phyloP scores from a whole-genome alignment of 2,113 vertebrate genomes.

The Aldabrachelys gigantea region DNA sequence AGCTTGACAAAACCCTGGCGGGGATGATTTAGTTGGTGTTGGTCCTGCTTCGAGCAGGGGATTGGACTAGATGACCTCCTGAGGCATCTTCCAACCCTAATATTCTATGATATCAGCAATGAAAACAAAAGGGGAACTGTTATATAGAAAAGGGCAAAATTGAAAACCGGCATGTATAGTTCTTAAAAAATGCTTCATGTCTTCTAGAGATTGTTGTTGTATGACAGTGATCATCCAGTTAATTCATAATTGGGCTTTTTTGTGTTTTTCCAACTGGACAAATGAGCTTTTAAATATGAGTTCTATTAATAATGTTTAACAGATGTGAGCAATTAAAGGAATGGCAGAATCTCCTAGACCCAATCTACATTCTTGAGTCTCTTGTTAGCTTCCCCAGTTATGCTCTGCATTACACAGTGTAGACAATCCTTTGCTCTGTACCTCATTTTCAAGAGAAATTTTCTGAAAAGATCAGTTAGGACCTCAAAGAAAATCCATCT shows the following conservation, averaged over 20 bases:
- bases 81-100: too few species aligned
- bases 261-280: not conserved
- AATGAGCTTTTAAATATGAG: fast-evolving
- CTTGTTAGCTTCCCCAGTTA: not conserved
- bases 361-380: not conserved
- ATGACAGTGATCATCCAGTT: not conserved
- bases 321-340: not conserved
- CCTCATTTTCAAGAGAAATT: not conserved
- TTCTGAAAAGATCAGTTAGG: not conserved
- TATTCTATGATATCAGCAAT: not conserved
- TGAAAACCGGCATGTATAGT: fast-evolving
- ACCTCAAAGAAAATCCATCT: not conserved
- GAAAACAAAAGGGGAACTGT: not conserved
- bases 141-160: not conserved
- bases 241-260: not conserved
- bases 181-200: not conserved
- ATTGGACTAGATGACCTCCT: too few species aligned
- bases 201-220: not conserved
- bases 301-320: not conserved
- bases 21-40: too few species aligned
- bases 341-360: not conserved
- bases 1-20: too few species aligned
- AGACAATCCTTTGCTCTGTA: fast-evolving
- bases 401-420: fast-evolving
- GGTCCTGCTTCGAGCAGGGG: too few species aligned